A percentile compares a stretch with the other conserved stretches of the same genome.
These are phyloP conservation scores for Parasteatoda tepidariorum DNA, from an alignment of 1,140 invertebrate genomes.

Conservation along the genomic window DNA sequence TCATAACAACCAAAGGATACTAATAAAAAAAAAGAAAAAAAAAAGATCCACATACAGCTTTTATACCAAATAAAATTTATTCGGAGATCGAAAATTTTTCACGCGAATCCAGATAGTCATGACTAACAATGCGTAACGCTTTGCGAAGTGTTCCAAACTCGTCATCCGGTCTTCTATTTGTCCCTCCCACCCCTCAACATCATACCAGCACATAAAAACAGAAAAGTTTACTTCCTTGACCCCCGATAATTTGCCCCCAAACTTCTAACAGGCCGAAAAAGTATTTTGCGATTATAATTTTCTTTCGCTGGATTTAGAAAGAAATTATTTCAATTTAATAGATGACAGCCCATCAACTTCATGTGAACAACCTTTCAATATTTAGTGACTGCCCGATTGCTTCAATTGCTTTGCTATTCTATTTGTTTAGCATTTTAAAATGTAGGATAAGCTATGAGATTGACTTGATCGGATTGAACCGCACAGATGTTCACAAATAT, in stretches of 20 bases:
- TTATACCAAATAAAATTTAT: conserved; percentile 49
- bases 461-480: background rate
- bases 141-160: background rate
- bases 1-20: conserved; percentile 21
- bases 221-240: conserved; percentile 10
- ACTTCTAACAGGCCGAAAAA: background rate
- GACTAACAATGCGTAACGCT: conserved; percentile 54
- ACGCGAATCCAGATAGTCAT: conserved; percentile 57
- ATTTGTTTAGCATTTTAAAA: background rate
- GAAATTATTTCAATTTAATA: conserved; percentile 20
- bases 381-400: background rate
- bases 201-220: background rate
- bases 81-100: conserved; percentile 45
- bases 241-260: background rate
- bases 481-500: too few relatives aligned
- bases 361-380: background rate
- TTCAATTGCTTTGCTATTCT: background rate
- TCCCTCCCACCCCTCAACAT: background rate
- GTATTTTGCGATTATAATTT: background rate
- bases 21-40: background rate
- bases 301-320: background rate
- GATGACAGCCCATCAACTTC: background rate
- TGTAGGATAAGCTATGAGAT: background rate
- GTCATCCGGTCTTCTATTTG: conserved; percentile 38
- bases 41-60: background rate